Percentiles rank a stretch among this genome's conserved stretches.
phyloP scores from a whole-genome alignment of 2,797 vertebrate species.

The Lagodon rhomboides region DNA sequence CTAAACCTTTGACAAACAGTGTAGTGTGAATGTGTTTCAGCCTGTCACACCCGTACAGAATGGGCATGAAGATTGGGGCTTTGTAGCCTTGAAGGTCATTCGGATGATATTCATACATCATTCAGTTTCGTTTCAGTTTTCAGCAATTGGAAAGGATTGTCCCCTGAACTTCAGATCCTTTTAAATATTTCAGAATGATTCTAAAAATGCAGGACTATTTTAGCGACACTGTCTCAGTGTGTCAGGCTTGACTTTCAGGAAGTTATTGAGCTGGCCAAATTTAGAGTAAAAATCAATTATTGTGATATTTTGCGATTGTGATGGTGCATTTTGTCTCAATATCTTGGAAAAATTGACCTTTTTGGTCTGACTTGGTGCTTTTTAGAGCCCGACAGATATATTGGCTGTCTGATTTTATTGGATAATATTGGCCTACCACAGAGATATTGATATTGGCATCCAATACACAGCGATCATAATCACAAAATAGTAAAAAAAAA shows the following conservation, averaged over 20 bases:
- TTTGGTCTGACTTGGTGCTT: background rate
- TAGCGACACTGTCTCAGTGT: background rate
- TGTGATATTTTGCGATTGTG: background rate
- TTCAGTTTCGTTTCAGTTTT: background rate
- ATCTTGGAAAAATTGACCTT: background rate
- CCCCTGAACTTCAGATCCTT: background rate
- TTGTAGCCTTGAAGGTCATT: background rate
- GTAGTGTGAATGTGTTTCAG: background rate
- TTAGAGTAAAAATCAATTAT: background rate
- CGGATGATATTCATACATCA: background rate
- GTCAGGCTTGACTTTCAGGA: background rate
- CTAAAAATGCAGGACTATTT: background rate
- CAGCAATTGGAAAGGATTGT: background rate
- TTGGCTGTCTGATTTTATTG: too few species aligned
- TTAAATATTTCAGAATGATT: conserved; percentile 12
- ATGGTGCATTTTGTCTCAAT: background rate
- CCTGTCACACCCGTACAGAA: background rate
- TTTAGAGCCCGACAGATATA: background rate
- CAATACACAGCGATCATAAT: too few species aligned
- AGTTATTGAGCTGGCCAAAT: background rate
- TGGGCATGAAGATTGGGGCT: background rate
- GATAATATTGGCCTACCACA: too few species aligned
- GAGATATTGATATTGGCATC: too few species aligned
- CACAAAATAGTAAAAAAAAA: background rate
- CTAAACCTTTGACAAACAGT: background rate